These are phyloP conservation scores for Neomorphus geoffroyi DNA, from an alignment of 2,797 vertebrate genomes.

Conservation along the genomic window DNA sequence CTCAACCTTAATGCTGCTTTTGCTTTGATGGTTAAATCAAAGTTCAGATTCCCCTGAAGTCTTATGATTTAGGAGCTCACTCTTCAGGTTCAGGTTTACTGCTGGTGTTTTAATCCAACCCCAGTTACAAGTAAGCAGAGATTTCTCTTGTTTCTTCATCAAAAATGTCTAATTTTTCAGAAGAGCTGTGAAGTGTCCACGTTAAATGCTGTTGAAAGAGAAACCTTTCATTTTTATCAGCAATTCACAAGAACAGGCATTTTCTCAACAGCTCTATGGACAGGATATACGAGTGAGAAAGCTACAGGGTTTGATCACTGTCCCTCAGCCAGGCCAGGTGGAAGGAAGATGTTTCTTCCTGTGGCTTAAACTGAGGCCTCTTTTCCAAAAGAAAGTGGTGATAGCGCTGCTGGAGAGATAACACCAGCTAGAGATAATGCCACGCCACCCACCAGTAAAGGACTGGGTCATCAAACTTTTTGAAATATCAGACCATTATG, in stretches of 20 bases:
- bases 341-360: background rate
- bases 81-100: background rate
- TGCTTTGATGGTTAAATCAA: background rate
- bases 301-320: background rate
- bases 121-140: background rate
- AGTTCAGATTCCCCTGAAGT: accelerated
- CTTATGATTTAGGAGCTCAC: background rate
- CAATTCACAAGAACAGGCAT: background rate
- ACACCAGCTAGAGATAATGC: background rate
- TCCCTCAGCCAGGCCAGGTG: background rate
- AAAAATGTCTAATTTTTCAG: background rate
- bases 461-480: background rate
- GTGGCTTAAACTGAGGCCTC: background rate
- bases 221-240: background rate
- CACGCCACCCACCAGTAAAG: background rate
- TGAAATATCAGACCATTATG: background rate
- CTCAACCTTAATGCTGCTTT: background rate
- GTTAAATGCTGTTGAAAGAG: background rate
- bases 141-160: background rate
- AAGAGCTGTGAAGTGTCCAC: background rate
- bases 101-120: background rate
- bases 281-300: background rate
- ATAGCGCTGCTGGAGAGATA: background rate
- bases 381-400: background rate
- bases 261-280: background rate